These are phyloP conservation scores for Solea solea DNA, from an alignment of 2,113 vertebrate species.

Conservation along the genomic window DNA sequence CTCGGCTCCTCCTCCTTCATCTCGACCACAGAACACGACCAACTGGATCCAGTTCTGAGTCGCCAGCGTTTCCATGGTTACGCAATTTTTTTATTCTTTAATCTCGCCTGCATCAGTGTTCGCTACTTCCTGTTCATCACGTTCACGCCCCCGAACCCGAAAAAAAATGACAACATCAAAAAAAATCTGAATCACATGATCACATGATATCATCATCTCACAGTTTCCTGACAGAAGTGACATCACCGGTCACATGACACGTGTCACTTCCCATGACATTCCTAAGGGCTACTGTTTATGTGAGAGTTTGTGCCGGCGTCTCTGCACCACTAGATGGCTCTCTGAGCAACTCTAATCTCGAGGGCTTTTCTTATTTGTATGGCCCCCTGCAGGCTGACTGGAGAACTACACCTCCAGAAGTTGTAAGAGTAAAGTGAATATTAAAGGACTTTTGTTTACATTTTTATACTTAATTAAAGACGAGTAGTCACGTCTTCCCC, in stretches of 20 bases:
- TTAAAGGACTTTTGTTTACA: too few relatives aligned
- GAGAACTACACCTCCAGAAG: constrained; percentile 1
- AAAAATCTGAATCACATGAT: background rate
- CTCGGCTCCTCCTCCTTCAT: constrained; percentile 65
- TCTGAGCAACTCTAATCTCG: constrained; percentile 9
- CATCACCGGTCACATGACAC: constrained; percentile 14
- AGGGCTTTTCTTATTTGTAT: background rate
- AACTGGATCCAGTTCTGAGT: constrained; percentile 93
- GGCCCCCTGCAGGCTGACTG: constrained; percentile 25
- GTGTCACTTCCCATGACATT: constrained; percentile 39
- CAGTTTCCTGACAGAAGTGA: constrained; percentile 6
- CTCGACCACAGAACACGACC: constrained; percentile 76
- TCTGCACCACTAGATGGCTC: constrained; percentile 23
- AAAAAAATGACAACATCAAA: too few relatives aligned
- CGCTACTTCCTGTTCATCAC: constrained; percentile 46
- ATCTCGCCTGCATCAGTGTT: constrained; percentile 52
- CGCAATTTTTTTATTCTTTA: constrained; percentile 3
- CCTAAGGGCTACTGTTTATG: constrained; percentile 64
- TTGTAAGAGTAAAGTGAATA: too few relatives aligned
- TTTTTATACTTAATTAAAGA: too few relatives aligned
- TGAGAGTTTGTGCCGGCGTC: constrained; percentile 28
- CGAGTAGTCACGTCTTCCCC: too few relatives aligned
- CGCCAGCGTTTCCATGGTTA: fast-evolving
- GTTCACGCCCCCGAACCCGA: background rate
- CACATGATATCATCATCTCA: background rate